Base-by-base conservation (phyloP, 35 echinoderm and acorn worm genomes). In the Hemicentrotus pulcherrimus region DNA sequence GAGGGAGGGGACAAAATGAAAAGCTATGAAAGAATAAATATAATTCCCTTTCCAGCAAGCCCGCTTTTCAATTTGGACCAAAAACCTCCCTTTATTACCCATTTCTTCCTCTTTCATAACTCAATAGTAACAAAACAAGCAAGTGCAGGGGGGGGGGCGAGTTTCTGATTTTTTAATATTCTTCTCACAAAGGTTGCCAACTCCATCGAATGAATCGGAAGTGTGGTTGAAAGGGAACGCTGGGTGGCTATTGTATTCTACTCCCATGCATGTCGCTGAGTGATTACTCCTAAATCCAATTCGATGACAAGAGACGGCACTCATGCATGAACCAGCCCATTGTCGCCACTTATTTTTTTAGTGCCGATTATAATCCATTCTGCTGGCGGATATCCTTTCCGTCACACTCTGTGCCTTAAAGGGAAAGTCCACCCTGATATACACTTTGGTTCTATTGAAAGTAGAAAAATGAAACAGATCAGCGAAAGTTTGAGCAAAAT, bases 231-330 rank as follows among this genome's bases (percentile, higher is more conserved):
- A 93, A 93, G 91, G 28, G 45, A 47, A n/a, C 13, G 30, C 46
- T 93, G 45, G 91, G 46, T 93, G 91, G 18, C 91, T 90, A 93
- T 93, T 93, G 48, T 93, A 47, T 33, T 58, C 15, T 31, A 58
- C 48, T 32, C 45, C 32, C 24, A 16, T 18, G 91, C 46, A 46
- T 47, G 91, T 47, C 15, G 32, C 47, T 58, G 48, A 93, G 16
- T 93, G 91, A 93, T 93, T 93, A 93, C 91, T 33, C 46, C 91
- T 46, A 93, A 93, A 93, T 93, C 91, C 91, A 93, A 93, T 93
- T 93, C 91, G 30, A 31, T 47, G 48, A 93, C 91, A 93, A 93
- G 46, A 58, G 91, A 11, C 91, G 13, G 45, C 91, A 58, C 18
- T 93, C 91, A 93, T 93, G 91, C 91, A 58, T 93, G 91, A 93